Evolutionary conservation across 2,888 invertebrate genomes (phyloP).

Genomic region (Drosophila greeni): DNA sequence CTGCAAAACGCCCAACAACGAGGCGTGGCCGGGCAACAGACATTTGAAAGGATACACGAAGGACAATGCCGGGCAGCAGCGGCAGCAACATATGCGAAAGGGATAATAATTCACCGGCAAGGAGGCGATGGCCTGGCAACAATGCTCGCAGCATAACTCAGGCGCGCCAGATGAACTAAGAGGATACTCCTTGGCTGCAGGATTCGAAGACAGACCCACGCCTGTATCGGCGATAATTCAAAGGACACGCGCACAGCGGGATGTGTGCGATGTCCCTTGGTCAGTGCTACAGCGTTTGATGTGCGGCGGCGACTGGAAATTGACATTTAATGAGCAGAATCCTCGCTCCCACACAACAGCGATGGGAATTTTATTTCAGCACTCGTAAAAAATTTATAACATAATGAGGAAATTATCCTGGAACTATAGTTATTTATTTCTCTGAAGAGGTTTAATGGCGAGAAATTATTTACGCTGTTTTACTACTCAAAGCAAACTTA

Average conservation of each 20-base stretch:
- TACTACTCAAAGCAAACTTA: neutral
- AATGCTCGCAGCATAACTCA: constrained; percentile 54
- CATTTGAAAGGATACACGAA: constrained; percentile 46
- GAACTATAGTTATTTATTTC: neutral
- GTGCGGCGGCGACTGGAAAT: constrained; percentile 54
- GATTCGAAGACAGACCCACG: constrained; percentile 10
- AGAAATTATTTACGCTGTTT: neutral
- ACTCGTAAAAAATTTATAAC: constrained; percentile 12
- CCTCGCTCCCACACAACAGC: constrained; percentile 12
- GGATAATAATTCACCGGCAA: constrained; percentile 63
- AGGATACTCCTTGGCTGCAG: constrained; percentile 15
- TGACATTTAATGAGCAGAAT: constrained; percentile 67
- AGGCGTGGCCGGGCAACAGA: constrained; percentile 41
- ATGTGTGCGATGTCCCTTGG: constrained; percentile 35
- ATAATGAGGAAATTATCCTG: constrained; percentile 1
- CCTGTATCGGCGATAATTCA: constrained; percentile 31
- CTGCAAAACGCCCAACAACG: constrained; percentile 46
- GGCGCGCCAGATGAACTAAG: constrained; percentile 55
- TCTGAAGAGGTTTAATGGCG: neutral
- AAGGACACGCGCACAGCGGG: constrained; percentile 68
- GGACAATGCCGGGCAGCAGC: constrained; percentile 42
- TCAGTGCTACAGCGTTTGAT: constrained; percentile 31
- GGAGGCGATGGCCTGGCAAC: constrained; percentile 38
- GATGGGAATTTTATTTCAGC: constrained; percentile 10
- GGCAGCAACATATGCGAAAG: constrained; percentile 68